A percentile compares a stretch with the other conserved stretches of the same genome.
phyloP scores from a whole-genome alignment of 2,888 invertebrate species.

The Fragum whitleyi region DNA sequence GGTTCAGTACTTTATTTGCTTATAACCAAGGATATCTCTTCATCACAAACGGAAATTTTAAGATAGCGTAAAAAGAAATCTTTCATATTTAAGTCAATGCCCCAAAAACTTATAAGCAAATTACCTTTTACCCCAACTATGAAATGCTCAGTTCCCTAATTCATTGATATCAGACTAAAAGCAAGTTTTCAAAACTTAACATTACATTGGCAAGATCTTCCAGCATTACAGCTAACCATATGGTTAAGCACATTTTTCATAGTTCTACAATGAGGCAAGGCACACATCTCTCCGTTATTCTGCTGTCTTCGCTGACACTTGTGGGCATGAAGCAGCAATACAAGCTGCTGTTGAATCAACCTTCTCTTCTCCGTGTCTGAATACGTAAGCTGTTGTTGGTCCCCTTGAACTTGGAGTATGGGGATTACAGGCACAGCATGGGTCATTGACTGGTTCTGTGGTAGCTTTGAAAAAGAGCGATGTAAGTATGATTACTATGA shows the following conservation, averaged over 20 bases:
- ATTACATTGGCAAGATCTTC: constrained; percentile 87
- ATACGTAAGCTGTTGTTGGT: constrained; percentile 67
- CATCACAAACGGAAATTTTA: no score
- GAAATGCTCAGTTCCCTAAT: no score
- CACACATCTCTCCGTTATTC: constrained; percentile 94
- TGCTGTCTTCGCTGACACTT: constrained; percentile 98
- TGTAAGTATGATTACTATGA: background rate
- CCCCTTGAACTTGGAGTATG: constrained; percentile 48
- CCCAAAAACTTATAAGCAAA: no score
- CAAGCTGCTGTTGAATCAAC: constrained; percentile 98
- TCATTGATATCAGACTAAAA: no score
- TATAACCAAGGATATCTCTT: no score
- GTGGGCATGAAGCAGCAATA: constrained; percentile 98
- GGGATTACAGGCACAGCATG: constrained; percentile 56
- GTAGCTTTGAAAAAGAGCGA: constrained; percentile 34
- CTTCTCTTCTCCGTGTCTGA: constrained; percentile 99
- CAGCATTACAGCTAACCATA: constrained; percentile 98
- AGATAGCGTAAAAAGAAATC: no score
- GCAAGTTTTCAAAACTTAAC: no score
- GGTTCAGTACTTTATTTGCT: no score
- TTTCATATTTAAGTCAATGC: no score
- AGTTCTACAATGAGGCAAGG: constrained; percentile 98
- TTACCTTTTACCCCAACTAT: no score
- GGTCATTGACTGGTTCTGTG: constrained; percentile 39
- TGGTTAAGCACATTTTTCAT: constrained; percentile 99